Percentiles rank a stretch among this genome's conserved stretches.
Conservation (phyloP, 2,113 vertebrate species). For the Ammospiza nelsoni region DNA sequence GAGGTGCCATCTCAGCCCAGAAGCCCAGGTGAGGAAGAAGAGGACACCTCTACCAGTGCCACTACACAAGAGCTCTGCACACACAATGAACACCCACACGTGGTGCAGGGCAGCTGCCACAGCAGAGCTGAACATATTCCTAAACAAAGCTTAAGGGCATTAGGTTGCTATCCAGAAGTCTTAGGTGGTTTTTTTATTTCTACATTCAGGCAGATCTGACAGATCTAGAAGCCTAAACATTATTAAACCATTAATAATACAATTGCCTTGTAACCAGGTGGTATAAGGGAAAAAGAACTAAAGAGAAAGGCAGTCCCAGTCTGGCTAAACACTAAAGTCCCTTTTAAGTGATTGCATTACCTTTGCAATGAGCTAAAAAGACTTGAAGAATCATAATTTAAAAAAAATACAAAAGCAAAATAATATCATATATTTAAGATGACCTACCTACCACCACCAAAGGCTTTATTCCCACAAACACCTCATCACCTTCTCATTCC, state of each 20-base stretch:
- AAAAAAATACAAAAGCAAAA: not conserved
- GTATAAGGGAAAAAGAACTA: not conserved
- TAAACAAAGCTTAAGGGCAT: not conserved
- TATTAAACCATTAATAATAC: not conserved
- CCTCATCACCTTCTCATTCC: not conserved
- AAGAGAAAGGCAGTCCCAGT: not conserved
- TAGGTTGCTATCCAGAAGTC: not conserved
- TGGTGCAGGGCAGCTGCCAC: rapidly evolving
- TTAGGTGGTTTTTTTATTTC: not conserved
- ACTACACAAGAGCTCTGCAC: rapidly evolving
- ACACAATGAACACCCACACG: rapidly evolving
- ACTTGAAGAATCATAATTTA: not conserved
- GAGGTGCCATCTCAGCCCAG: not conserved
- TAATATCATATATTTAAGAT: not conserved
- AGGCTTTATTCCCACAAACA: not conserved
- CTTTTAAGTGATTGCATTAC: not conserved
- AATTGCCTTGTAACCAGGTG: not conserved
- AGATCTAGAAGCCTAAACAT: not conserved
- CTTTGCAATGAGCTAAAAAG: not conserved
- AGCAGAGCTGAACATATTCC: rapidly evolving
- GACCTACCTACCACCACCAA: not conserved
- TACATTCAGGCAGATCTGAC: not conserved
- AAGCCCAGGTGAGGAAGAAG: not conserved
- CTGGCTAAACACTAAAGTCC: not conserved
- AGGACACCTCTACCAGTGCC: not conserved